Evolutionary conservation across 2,113 vertebrate species (phyloP), one percentile per base, ranked within the genome.

Genomic region (Tapirus terrestris): DNA sequence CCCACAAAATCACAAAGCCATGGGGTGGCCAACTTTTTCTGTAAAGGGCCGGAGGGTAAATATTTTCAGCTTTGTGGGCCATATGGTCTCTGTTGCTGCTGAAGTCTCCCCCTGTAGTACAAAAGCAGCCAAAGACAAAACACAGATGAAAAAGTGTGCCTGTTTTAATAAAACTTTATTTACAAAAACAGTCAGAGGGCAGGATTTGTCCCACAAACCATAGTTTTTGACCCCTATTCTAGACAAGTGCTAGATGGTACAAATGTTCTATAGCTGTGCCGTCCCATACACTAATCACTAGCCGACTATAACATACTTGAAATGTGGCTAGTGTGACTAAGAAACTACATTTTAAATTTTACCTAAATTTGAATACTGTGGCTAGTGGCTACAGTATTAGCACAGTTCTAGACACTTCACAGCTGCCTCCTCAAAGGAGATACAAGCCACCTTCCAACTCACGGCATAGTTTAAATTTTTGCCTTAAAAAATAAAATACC

Each of bases 121-220:
- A 48, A 96, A 96, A 77, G 33, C 17, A 88, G 93, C 60, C 45
- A 85, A 93, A 88, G 33, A 91, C 53, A 81, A 58, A 53, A 91
- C 1, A 8, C 0, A 82, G 31, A 73, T 56, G 20, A 84, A 81
- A 27, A 25, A 17, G 1, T 39, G 3, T 36, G 27, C 61, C 27
- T 67, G 36, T 76, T 87, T 36, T 81, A 86, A 86, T 67, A 89
- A 93, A 29, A 91, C 48, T 93, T 91, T 73, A 96, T 86, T 83
- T 61, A 83, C 39, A 89, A 96, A 63, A 65, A 65, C 17, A 92
- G 23, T 45, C 53, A 86, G 45, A 86, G 36, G 72, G 43, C n/a
- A 51, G 31, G 25, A 75, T 76, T 48, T 89, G 36, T 89, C 36
- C 68, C 10, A 48, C 1, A 68, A 63, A 53, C 14, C 31, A 80